Percentiles rank a stretch among this genome's conserved stretches.
Conservation (phyloP, 2,113 vertebrate genomes). For the Sciurus niger region DNA sequence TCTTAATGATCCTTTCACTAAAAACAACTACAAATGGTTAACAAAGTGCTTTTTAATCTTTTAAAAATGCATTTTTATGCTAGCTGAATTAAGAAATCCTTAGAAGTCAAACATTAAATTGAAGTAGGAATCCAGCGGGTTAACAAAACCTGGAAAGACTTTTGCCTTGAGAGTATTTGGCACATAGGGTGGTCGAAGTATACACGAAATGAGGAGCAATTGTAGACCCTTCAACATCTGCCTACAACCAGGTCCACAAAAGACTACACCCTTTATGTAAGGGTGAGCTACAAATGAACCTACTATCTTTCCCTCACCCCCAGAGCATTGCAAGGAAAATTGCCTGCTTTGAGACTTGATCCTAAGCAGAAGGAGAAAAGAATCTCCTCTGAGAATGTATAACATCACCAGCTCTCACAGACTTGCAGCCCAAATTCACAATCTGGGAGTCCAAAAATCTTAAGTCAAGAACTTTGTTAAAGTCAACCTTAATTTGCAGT, state of each 20-base stretch:
- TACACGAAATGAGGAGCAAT: neutral
- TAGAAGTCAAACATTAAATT: conserved; percentile 23
- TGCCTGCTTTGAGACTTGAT: conserved; percentile 8
- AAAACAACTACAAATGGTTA: conserved; percentile 44
- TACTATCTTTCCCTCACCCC: neutral
- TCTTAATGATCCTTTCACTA: conserved; percentile 3
- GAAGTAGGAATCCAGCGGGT: neutral
- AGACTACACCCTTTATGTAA: neutral
- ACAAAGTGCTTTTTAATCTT: conserved; percentile 48
- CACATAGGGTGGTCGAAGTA: neutral
- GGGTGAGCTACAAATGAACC: neutral
- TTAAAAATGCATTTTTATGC: conserved; percentile 44
- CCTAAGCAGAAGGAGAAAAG: conserved; percentile 3
- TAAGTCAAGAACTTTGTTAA: conserved; percentile 52
- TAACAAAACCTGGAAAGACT: neutral
- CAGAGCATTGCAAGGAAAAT: conserved; percentile 50
- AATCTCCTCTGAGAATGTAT: neutral
- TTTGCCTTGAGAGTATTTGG: neutral
- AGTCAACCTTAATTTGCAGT: conserved; percentile 47
- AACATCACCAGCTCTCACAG: neutral
- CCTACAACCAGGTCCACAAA: neutral
- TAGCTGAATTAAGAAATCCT: conserved; percentile 27
- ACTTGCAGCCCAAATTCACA: conserved; percentile 24
- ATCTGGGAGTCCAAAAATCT: neutral
- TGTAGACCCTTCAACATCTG: neutral